These are phyloP conservation scores for Pseudolaguvia tuberculata DNA, from an alignment of 2,113 vertebrate genomes.

Conservation along the genomic window DNA sequence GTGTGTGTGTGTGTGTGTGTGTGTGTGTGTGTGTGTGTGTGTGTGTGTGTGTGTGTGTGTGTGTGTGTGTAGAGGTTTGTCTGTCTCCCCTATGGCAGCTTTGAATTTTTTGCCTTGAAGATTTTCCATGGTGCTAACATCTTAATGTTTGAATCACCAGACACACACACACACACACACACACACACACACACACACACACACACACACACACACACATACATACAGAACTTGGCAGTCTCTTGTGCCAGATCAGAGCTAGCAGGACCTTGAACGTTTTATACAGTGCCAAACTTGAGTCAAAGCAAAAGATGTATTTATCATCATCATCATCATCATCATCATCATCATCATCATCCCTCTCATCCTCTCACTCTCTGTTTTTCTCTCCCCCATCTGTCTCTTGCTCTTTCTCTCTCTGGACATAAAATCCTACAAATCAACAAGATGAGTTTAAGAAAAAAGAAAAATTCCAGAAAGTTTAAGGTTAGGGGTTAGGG, in stretches of 20 bases:
- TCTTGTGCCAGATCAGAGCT: slow-evolving; percentile 33
- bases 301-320: slow-evolving; percentile 20
- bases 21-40: slow-evolving; percentile 50
- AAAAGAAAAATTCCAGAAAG: no score
- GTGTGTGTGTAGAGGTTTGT: no score
- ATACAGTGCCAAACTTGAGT: slow-evolving; percentile 27
- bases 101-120: slow-evolving; percentile 34
- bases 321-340: slow-evolving; percentile 17
- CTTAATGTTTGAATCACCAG: slow-evolving; percentile 40
- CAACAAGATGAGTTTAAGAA: no score
- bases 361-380: slow-evolving; percentile 2
- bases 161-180: slow-evolving; percentile 41
- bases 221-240: slow-evolving; percentile 1
- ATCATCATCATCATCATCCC: neutral
- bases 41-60: slow-evolving; percentile 51
- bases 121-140: slow-evolving; percentile 45
- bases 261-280: slow-evolving; percentile 17
- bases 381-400: neutral
- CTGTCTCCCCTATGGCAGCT: neutral
- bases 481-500: no score
- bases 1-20: no score
- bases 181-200: slow-evolving; percentile 21
- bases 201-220: neutral
- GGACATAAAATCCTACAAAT: no score
- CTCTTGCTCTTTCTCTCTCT: no score